phyloP scores from a whole-genome alignment of 2,888 invertebrate species.

The Eilema caniola region DNA sequence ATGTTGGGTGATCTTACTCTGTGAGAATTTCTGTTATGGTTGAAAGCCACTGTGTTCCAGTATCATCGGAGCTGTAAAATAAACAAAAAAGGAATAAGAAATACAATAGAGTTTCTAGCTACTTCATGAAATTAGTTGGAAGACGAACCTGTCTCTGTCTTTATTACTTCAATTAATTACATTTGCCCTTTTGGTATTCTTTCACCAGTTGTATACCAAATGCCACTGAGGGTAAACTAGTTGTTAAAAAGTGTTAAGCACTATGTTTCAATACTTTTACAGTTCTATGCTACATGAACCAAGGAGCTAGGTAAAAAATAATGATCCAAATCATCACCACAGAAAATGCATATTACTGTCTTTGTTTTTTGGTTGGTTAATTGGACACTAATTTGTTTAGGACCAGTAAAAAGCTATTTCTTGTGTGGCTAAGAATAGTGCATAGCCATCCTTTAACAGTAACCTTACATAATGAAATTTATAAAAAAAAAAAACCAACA shows the following conservation, averaged over 20 bases:
- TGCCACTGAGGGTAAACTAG: constrained; percentile 53
- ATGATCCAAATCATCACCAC: neutral
- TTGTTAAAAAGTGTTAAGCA: constrained; percentile 4
- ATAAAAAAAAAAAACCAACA: no score
- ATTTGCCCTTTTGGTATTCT: constrained; percentile 25
- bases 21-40: constrained; percentile 21
- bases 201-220: constrained; percentile 50
- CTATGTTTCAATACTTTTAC: neutral
- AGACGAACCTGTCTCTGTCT: constrained; percentile 29
- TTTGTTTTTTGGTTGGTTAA: no score
- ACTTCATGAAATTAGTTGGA: neutral
- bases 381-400: no score
- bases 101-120: neutral
- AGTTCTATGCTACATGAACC: neutral
- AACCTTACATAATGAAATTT: no score
- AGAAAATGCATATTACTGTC: neutral
- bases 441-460: no score
- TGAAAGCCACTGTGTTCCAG: constrained; percentile 76
- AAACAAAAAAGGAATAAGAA: constrained; percentile 9
- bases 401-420: no score
- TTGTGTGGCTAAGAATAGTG: no score
- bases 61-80: constrained; percentile 74
- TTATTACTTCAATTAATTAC: constrained; percentile 32
- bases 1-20: constrained; percentile 10
- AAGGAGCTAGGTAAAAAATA: neutral